Percentiles rank a stretch among this genome's conserved stretches.
Evolutionary conservation across 2,797 vertebrate species (phyloP).

Genomic region (Synanceia verrucosa): DNA sequence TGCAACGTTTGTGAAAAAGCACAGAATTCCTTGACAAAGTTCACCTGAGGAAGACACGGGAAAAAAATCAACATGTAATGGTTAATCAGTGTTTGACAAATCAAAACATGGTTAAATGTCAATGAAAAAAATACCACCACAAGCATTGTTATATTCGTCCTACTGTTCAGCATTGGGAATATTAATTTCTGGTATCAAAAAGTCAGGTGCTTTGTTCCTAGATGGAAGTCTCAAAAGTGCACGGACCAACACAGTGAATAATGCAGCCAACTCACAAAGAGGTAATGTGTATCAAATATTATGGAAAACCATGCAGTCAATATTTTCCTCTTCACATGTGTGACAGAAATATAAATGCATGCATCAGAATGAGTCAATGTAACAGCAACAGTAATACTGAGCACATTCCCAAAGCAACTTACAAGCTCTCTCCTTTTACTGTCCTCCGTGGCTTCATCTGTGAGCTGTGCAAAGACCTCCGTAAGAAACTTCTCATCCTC

Average conservation of each 20-base stretch:
- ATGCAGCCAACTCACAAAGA: background rate
- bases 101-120: background rate
- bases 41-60: constrained; percentile 83
- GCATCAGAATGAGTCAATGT: background rate
- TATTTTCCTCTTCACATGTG: background rate
- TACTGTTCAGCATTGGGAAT: background rate
- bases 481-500: constrained; percentile 99
- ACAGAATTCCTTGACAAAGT: constrained; percentile 98
- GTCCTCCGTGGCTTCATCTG: constrained; percentile 96
- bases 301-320: background rate
- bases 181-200: background rate
- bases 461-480: constrained; percentile 98
- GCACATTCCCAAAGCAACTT: constrained; percentile 48
- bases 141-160: background rate
- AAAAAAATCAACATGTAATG: constrained; percentile 9
- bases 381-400: background rate
- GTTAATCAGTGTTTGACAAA: background rate
- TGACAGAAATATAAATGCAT: background rate
- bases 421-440: constrained; percentile 96
- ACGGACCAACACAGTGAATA: background rate
- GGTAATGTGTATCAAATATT: background rate
- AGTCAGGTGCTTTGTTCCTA: background rate
- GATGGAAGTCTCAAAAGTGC: background rate
- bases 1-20: constrained; percentile 97
- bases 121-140: background rate